A percentile compares a stretch with the other conserved stretches of the same genome.
Conservation (phyloP, 2,888 invertebrate genomes). For the Cephus nigrinus region DNA sequence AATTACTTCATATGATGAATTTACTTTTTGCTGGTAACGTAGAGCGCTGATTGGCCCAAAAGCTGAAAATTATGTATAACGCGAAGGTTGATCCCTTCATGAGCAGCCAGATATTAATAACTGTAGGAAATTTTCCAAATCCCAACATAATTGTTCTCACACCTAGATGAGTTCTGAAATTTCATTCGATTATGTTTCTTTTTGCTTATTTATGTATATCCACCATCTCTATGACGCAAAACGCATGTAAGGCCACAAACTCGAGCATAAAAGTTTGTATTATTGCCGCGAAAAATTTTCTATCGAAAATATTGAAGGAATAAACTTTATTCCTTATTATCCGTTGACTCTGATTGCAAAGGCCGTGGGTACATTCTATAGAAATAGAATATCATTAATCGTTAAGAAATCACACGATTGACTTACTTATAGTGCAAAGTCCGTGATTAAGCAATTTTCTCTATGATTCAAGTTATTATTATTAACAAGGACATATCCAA, state of each 20-base stretch:
- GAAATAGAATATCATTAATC: not conserved
- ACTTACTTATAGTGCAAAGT: not conserved
- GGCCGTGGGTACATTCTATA: not conserved
- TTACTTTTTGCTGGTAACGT: conserved; percentile 60
- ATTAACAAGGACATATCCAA: not conserved
- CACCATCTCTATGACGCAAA: not conserved
- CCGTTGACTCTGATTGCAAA: not conserved
- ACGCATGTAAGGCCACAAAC: not conserved
- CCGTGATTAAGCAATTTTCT: not conserved
- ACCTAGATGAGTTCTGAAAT: conserved; percentile 69
- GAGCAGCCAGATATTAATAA: conserved; percentile 70
- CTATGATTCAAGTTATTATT: not conserved
- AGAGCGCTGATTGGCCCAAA: conserved; percentile 67
- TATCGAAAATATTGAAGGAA: not conserved
- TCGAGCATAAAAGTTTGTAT: not conserved
- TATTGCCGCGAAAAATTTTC: not conserved
- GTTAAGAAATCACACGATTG: not conserved
- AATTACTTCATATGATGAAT: not conserved
- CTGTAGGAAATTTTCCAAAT: conserved; percentile 72
- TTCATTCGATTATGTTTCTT: not conserved
- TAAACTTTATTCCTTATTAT: not conserved
- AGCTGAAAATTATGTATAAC: conserved; percentile 65
- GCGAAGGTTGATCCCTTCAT: conserved; percentile 67
- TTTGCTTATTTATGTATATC: not conserved
- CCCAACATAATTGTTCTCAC: conserved; percentile 71